phyloP scores from a whole-genome alignment of 2,888 invertebrate genomes.

The Autographa gamma region DNA sequence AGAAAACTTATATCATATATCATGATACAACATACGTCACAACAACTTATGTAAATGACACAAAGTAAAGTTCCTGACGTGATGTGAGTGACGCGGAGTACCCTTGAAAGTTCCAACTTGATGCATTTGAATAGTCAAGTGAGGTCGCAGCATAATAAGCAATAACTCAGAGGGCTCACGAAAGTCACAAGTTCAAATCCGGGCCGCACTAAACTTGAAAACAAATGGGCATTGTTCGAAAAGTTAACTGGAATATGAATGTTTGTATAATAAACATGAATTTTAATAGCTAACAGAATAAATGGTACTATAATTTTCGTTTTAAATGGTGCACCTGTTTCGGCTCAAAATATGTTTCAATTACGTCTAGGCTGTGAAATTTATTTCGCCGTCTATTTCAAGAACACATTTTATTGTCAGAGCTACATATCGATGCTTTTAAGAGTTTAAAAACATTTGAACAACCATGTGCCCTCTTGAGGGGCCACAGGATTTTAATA shows the following conservation, averaged over 20 bases:
- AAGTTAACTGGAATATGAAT: slow-evolving; percentile 48
- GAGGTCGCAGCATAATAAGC: slow-evolving; percentile 10
- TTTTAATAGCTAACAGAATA: slow-evolving; percentile 36
- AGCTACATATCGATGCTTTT: neutral
- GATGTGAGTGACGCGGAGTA: slow-evolving; percentile 1
- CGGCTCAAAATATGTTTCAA: slow-evolving; percentile 4
- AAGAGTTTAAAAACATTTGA: neutral
- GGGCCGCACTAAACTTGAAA: slow-evolving; percentile 30
- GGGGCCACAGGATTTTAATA: too few species aligned
- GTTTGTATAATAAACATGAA: slow-evolving; percentile 46
- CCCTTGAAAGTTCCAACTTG: neutral
- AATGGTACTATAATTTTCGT: slow-evolving; percentile 40
- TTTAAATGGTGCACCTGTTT: slow-evolving; percentile 23
- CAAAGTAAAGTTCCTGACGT: slow-evolving; percentile 1
- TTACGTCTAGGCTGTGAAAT: neutral
- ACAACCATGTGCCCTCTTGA: too few species aligned
- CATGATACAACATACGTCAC: neutral
- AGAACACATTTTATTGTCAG: neutral
- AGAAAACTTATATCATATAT: neutral
- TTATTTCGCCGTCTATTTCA: slow-evolving; percentile 1
- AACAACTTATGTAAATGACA: neutral
- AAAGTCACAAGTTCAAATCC: slow-evolving; percentile 42
- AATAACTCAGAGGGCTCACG: slow-evolving; percentile 23
- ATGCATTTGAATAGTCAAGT: slow-evolving; percentile 6
- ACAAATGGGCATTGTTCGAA: slow-evolving; percentile 39